Evolutionary conservation across 1,140 invertebrate genomes (phyloP), one percentile per base, ranked within the genome.

Genomic region (Stenopsyche tienmushanensis): DNA sequence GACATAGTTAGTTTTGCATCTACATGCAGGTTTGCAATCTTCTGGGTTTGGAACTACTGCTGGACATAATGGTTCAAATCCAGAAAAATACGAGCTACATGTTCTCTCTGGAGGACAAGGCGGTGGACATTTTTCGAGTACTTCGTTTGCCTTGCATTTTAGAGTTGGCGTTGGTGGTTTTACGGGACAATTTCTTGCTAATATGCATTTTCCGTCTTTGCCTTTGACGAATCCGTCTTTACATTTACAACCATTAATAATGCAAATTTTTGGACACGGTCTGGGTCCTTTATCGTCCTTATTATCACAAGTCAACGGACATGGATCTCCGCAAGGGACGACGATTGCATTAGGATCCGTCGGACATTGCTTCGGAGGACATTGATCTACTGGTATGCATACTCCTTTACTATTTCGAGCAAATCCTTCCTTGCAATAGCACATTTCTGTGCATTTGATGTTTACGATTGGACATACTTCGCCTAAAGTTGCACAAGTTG

Each of bases 341-440:
- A 53, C 9, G n/a, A 58, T 50, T 1, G 63, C 63, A 23, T 65
- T 65, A 13, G 54, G 45, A 55, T 65, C 63, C 10, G 23, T 20
- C 34, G 7, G 18, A 18, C 63, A 65, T 29, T 60, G 42, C 20
- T 15, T 60, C n/a, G 57, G 54, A 47, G 65, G 68, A 52, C 75
- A 76, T 52, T 73, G 21, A 1, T 59, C 42, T 13, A 72, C 67
- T 0, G 80, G 80, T 21, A 84, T 77, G 62, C 83, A 84, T 2
- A 24, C 67, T 5, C 74, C 73, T 0, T 65, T 64, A 17, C 49
- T 25, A n/a, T 34, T 13, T 13, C 29, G 5, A 7, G 5, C 13
- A 13, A 34, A 34, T 34, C 29, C 29, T 34, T 47, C 15, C 15
- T 47, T 47, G 15, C 45, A 47, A 7, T 8, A n/a, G n/a, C n/a